These are phyloP conservation scores for Teleopsis dalmanni DNA, from an alignment of 1,140 invertebrate species.

Conservation along the genomic window DNA sequence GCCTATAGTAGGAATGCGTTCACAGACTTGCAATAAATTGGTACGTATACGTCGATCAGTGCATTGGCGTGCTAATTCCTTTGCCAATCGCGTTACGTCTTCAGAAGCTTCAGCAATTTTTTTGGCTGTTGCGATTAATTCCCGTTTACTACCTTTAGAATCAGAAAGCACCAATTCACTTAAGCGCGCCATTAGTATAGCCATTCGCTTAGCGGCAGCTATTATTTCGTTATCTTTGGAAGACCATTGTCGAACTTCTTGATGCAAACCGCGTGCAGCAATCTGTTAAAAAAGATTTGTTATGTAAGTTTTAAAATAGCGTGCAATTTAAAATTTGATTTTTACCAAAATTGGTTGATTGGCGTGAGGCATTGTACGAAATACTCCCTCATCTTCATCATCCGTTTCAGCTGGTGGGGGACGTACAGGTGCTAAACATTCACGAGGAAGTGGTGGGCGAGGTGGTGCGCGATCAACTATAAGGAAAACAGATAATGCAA, in stretches of 20 bases:
- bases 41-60: conserved; percentile 98
- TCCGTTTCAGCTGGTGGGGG: conserved; percentile 83
- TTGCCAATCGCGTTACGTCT: conserved; percentile 94
- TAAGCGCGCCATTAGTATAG: conserved; percentile 91
- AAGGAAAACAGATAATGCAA: too few species aligned
- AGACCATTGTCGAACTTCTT: conserved; percentile 97
- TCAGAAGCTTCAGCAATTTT: conserved; percentile 96
- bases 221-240: conserved; percentile 99
- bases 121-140: conserved; percentile 96
- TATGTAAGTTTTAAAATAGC: background rate
- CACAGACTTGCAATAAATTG: conserved; percentile 96
- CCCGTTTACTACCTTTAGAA: conserved; percentile 85
- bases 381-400: conserved; percentile 96
- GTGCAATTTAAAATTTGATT: too few species aligned
- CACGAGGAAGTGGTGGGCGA: conserved; percentile 70
- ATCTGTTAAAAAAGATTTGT: conserved; percentile 54
- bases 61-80: conserved; percentile 93
- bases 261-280: conserved; percentile 95
- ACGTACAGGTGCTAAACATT: conserved; percentile 68
- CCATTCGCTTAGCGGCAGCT: conserved; percentile 97
- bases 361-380: conserved; percentile 78
- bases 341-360: conserved; percentile 94
- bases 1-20: conserved; percentile 98
- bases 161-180: conserved; percentile 93
- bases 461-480: conserved; percentile 66